These are phyloP conservation scores for Zaprionus davidi DNA, from an alignment of 1,140 invertebrate species.

Conservation along the genomic window DNA sequence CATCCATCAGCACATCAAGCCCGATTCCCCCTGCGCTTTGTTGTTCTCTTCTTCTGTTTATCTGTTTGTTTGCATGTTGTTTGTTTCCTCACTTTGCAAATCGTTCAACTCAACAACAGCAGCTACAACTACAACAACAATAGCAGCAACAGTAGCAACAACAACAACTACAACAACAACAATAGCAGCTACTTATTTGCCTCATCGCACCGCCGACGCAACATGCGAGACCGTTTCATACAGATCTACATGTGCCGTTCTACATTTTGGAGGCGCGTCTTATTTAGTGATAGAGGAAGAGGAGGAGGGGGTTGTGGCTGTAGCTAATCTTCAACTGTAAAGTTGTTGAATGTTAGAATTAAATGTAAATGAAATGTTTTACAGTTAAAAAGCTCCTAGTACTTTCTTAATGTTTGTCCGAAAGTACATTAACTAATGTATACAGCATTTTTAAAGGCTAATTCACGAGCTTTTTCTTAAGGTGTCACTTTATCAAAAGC, in stretches of 20 bases:
- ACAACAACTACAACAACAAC: not conserved
- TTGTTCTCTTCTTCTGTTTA: conserved; percentile 44
- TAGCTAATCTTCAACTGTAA: not conserved
- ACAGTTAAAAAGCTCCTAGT: not conserved
- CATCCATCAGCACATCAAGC: conserved; percentile 3
- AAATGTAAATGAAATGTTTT: not conserved
- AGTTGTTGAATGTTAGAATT: too few relatives aligned
- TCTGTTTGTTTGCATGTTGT: conserved; percentile 74
- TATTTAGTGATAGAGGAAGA: not conserved
- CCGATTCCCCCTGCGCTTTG: not conserved
- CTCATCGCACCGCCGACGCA: conserved; percentile 22
- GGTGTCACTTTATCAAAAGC: too few relatives aligned
- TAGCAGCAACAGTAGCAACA: not conserved
- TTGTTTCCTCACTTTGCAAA: conserved; percentile 54
- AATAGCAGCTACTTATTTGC: conserved; percentile 12
- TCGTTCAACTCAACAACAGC: conserved; percentile 42
- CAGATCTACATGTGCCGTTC: conserved; percentile 12
- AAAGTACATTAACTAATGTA: too few relatives aligned
- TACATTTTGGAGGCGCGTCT: conserved; percentile 29
- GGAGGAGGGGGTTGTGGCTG: not conserved
- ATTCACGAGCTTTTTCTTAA: not conserved
- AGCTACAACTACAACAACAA: not conserved
- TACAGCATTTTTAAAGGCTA: not conserved
- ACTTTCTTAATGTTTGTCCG: too few relatives aligned
- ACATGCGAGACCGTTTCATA: conserved; percentile 59